Percentiles rank a stretch among this genome's conserved stretches.
phyloP scores from a whole-genome alignment of 1,140 invertebrate genomes.

The Zaprionus tsacasi region DNA sequence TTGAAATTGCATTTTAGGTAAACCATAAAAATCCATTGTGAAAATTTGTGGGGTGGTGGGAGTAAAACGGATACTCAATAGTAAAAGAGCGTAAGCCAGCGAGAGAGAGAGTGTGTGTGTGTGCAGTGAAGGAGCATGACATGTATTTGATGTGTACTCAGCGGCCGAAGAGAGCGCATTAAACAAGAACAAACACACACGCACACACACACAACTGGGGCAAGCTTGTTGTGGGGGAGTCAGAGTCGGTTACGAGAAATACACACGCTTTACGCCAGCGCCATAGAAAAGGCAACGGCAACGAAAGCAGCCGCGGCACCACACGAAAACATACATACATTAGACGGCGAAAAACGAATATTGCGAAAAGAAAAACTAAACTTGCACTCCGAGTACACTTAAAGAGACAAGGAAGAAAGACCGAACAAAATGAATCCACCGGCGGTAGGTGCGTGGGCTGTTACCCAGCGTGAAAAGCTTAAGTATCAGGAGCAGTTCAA shows the following conservation, averaged over 20 bases:
- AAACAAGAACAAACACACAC: slow-evolving; percentile 60
- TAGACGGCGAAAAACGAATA: slow-evolving; percentile 9
- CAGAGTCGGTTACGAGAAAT: slow-evolving; percentile 56
- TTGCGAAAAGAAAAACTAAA: slow-evolving; percentile 35
- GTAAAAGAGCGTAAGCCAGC: slow-evolving; percentile 57
- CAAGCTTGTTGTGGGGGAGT: slow-evolving; percentile 53
- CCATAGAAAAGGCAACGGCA: neutral
- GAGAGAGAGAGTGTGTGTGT: slow-evolving; percentile 41
- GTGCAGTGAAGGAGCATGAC: slow-evolving; percentile 54
- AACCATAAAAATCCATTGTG: slow-evolving; percentile 81
- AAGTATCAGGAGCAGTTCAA: slow-evolving; percentile 97
- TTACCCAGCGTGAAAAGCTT: slow-evolving; percentile 93
- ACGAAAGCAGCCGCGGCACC: slow-evolving; percentile 10
- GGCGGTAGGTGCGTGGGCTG: slow-evolving; percentile 92
- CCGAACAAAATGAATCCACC: slow-evolving; percentile 80
- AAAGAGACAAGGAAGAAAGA: slow-evolving; percentile 19
- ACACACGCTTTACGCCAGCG: slow-evolving; percentile 43
- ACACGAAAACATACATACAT: slow-evolving; percentile 9
- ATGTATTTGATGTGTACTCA: slow-evolving; percentile 75
- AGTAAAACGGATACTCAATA: slow-evolving; percentile 76
- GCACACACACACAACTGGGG: slow-evolving; percentile 41
- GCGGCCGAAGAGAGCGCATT: slow-evolving; percentile 72
- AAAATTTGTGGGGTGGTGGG: slow-evolving; percentile 81
- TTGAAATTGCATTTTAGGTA: slow-evolving; percentile 67
- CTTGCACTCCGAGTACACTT: slow-evolving; percentile 18